Evolutionary conservation across 2,888 invertebrate genomes (phyloP).

Genomic region (Uropetala carovei): DNA sequence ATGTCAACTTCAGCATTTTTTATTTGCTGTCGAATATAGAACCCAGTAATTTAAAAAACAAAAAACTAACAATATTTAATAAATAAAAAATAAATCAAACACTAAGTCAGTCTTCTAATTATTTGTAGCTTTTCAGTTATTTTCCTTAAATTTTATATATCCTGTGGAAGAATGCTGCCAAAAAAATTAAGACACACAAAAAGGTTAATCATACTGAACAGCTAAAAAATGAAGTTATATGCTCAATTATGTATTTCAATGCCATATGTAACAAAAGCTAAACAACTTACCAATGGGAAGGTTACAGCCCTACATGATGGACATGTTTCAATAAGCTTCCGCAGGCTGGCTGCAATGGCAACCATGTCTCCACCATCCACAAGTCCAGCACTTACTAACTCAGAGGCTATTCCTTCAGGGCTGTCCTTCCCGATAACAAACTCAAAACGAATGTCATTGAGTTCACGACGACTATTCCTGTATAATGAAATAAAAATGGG

Average conservation of each 20-base stretch:
- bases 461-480: conserved; percentile 91
- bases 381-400: conserved; percentile 95
- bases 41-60: too few relatives aligned
- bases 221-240: neutral
- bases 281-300: conserved; percentile 86
- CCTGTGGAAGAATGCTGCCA: too few relatives aligned
- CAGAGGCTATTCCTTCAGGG: conserved; percentile 94
- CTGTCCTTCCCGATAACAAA: conserved; percentile 93
- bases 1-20: too few relatives aligned
- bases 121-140: too few relatives aligned
- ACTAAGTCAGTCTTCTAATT: too few relatives aligned
- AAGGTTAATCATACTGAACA: neutral
- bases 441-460: conserved; percentile 99
- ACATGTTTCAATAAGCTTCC: conserved; percentile 88
- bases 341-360: conserved; percentile 95
- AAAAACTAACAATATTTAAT: too few relatives aligned
- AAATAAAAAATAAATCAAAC: too few relatives aligned
- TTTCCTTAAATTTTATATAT: too few relatives aligned
- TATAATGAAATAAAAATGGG: conserved; percentile 69
- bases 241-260: neutral
- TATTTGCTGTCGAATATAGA: too few relatives aligned
- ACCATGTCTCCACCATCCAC: conserved; percentile 94
- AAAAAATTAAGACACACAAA: neutral
- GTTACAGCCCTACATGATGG: conserved; percentile 79
- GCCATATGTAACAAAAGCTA: too few relatives aligned